Evolutionary conservation across 2,888 invertebrate genomes (phyloP), one percentile per base, ranked within the genome.

Genomic region (Adineta ricciae): DNA sequence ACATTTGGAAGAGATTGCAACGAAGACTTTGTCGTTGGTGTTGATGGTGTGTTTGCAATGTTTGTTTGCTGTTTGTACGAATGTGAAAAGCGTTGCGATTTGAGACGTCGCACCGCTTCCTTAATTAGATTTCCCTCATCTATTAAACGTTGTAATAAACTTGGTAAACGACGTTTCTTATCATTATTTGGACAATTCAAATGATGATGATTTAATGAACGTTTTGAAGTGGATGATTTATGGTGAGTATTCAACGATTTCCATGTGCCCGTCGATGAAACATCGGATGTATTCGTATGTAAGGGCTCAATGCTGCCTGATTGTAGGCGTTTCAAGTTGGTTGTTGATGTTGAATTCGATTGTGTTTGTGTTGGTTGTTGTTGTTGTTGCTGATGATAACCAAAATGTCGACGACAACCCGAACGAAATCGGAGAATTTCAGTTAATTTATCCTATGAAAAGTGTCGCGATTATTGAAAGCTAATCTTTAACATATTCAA

Each of bases 91-190:
- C 78, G 78, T 78, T 78, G 78, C 0, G 78, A n/a, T 78, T 78
- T 78, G 3, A 78, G 41, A n/a, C 78, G 41, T n/a, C 78, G 78
- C n/a, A 78, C 78, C n/a, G 78, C 78, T 78, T 78, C 78, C 41
- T 78, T 78, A 2, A 78, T 78, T 78, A 78, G n/a, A 41, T 78
- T 78, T 24, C 78, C 78, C 41, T 78, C 78, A 32, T 78, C 78
- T 11, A 78, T 78, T 24, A 78, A 41, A 38, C 78, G 78, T 78
- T 78, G 78, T 78, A 78, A 41, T 78, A 78, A 41, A 41, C 78
- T 24, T n/a, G 78, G 78, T 41, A 78, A 41, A 41, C 78, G 78
- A 19, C 78, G 78, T 78, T 41, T 78, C 41, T 78, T 78, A 9
- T 78, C 78, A 78, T 78, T 78, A 32, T 24, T 78, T 41, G n/a